A percentile compares a stretch with the other conserved stretches of the same genome.
phyloP scores from a whole-genome alignment of 2,113 vertebrate genomes.

The Austrofundulus limnaeus region DNA sequence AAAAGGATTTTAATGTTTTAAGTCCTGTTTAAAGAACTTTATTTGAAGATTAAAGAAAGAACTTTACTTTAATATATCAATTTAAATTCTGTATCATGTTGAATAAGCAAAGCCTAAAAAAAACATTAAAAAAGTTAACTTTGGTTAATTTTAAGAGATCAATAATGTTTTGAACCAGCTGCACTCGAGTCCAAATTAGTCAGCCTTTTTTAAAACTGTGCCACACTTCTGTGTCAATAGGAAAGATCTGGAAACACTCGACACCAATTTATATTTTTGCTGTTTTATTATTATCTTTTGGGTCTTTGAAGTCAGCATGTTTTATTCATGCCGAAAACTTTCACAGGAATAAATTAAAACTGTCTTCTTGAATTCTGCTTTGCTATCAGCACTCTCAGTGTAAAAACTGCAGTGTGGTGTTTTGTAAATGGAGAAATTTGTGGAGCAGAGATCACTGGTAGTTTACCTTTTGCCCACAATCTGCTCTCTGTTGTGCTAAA shows the following conservation, averaged over 20 bases:
- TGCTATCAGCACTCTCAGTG: constrained; percentile 35
- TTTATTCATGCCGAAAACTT: constrained; percentile 71
- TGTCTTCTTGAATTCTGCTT: constrained; percentile 53
- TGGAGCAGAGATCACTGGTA: neutral
- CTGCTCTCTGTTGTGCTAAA: no score
- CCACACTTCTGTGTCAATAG: constrained; percentile 46
- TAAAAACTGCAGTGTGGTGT: constrained; percentile 62
- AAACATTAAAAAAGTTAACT: constrained; percentile 7
- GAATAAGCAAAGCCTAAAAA: neutral
- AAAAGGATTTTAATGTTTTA: constrained; percentile 3
- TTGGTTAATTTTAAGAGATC: constrained; percentile 39
- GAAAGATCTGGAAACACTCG: constrained; percentile 44
- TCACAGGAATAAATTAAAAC: constrained; percentile 67
- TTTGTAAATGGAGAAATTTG: constrained; percentile 34
- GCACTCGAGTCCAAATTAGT: constrained; percentile 32
- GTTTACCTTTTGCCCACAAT: no score
- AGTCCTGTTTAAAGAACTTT: neutral
- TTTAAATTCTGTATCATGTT: neutral
- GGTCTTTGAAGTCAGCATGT: constrained; percentile 71
- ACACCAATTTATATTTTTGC: constrained; percentile 55
- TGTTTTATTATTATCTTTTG: constrained; percentile 41
- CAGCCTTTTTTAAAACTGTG: constrained; percentile 27
- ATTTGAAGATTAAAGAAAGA: neutral
- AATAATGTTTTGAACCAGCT: constrained; percentile 29
- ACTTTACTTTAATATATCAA: no score